These are phyloP conservation scores for Euproctis similis DNA, from an alignment of 2,888 invertebrate species.

Conservation along the genomic window DNA sequence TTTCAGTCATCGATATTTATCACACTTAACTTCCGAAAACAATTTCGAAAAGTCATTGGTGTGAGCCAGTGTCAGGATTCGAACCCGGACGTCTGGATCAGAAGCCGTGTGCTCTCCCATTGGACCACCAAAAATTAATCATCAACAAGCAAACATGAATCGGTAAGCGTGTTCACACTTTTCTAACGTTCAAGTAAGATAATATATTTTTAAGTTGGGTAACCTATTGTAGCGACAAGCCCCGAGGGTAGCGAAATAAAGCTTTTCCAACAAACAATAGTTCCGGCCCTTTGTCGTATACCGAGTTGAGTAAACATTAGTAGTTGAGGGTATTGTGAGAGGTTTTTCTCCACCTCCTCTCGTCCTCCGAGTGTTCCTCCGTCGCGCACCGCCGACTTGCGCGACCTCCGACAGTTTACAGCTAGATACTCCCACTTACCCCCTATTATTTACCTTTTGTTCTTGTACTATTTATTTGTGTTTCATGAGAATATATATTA, in stretches of 20 bases:
- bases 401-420: slow-evolving; percentile 60
- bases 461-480: too few relatives aligned
- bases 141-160: too few relatives aligned
- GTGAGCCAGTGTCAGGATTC: too few relatives aligned
- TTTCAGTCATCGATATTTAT: too few relatives aligned
- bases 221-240: slow-evolving; percentile 70
- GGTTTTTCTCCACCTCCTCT: slow-evolving; percentile 29
- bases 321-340: slow-evolving; percentile 63
- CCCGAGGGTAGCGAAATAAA: slow-evolving; percentile 72
- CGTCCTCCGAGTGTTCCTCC: slow-evolving; percentile 19
- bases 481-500: slow-evolving; percentile 12
- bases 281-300: slow-evolving; percentile 73
- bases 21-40: too few relatives aligned
- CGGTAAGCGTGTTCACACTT: slow-evolving; percentile 24
- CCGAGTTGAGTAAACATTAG: slow-evolving; percentile 72
- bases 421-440: slow-evolving; percentile 59
- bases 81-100: too few relatives aligned
- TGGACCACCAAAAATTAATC: too few relatives aligned
- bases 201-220: slow-evolving; percentile 74
- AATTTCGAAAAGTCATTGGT: too few relatives aligned
- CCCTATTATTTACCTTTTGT: slow-evolving; percentile 63
- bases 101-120: too few relatives aligned
- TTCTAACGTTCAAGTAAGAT: slow-evolving; percentile 48
- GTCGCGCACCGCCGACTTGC: slow-evolving; percentile 28
- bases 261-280: slow-evolving; percentile 75